Base-by-base conservation (phyloP, 2,113 vertebrate species). In the Platichthys stellatus region DNA sequence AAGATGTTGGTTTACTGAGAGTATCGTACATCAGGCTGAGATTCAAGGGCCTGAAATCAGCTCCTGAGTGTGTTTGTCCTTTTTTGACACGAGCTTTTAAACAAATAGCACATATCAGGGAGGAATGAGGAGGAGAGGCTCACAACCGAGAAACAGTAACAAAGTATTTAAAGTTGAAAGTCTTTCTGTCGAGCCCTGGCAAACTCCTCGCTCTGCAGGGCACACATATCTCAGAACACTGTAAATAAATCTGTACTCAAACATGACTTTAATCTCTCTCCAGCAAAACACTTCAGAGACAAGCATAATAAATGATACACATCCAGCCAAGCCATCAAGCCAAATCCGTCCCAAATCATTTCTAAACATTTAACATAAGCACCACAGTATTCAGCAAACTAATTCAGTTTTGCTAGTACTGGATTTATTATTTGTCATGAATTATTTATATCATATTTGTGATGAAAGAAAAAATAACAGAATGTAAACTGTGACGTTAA, bases 61-160 rank as follows among this genome's bases (percentile, higher is more conserved):
- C 66, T 66, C 72, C 67, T 58, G 56, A 67, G 72, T 54, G 28
- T 63, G 24, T 86, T 83, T 84, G 71, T 75, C 18, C 43, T 64
- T 69, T 76, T 59, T n/a, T 62, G 24, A 9, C 24, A 74, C 68
- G 51, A 64, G 68, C 68, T 79, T 78, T 81, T 82, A 74, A 81
- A 88, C 87, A 86, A 88, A 85, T 73, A 76, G 43, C 26, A 64
- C 63, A 58, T 80, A 86, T 84, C 73, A 81, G 67, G 17, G 35
- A 82, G 76, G 78, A 90, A 92, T 87, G 83, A 79, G 72, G 85
- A 92, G 89, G 68, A 78, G 18, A 47, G 13, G 69, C n/a, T 49
- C 1, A 43, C 66, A 69, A 78, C 66, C 43, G 15, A 65, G 68
- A 20, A n/a, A 60, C 8, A 77, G 10, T 12, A 43, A 40, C 23